Conservation (phyloP, 2,797 vertebrate genomes). For the Anas bernieri region DNA sequence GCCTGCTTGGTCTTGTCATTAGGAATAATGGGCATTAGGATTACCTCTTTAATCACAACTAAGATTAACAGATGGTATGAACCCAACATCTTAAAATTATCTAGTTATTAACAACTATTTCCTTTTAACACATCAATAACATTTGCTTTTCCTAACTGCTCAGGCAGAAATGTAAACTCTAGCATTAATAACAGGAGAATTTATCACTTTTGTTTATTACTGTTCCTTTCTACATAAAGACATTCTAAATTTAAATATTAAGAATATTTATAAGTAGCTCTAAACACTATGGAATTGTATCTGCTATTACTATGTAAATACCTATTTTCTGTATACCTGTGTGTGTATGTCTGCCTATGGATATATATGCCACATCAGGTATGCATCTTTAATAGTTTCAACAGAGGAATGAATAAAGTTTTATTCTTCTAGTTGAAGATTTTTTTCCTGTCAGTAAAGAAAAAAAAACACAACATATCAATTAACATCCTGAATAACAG, state of each 20-base stretch:
- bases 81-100: slow-evolving; percentile 91
- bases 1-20: slow-evolving; percentile 90
- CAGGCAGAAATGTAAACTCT: slow-evolving; percentile 42
- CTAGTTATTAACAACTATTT: slow-evolving; percentile 83
- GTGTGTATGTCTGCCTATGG: not conserved
- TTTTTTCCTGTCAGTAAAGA: not conserved
- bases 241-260: not conserved
- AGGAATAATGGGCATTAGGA: slow-evolving; percentile 91
- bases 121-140: slow-evolving; percentile 92
- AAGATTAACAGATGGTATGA: slow-evolving; percentile 95
- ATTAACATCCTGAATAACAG: not conserved
- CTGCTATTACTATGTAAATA: not conserved
- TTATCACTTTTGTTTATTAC: slow-evolving; percentile 5
- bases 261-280: not conserved
- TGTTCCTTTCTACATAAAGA: slow-evolving; percentile 17
- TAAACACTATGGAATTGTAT: not conserved
- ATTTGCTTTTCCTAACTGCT: slow-evolving; percentile 73
- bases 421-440: not conserved
- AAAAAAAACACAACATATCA: not conserved
- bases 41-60: slow-evolving; percentile 96
- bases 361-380: not conserved
- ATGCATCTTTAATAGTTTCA: not conserved
- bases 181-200: slow-evolving; percentile 18
- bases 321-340: not conserved
- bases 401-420: not conserved